Evolutionary conservation across 2,113 vertebrate species (phyloP).

Genomic region (Crocuta crocuta): DNA sequence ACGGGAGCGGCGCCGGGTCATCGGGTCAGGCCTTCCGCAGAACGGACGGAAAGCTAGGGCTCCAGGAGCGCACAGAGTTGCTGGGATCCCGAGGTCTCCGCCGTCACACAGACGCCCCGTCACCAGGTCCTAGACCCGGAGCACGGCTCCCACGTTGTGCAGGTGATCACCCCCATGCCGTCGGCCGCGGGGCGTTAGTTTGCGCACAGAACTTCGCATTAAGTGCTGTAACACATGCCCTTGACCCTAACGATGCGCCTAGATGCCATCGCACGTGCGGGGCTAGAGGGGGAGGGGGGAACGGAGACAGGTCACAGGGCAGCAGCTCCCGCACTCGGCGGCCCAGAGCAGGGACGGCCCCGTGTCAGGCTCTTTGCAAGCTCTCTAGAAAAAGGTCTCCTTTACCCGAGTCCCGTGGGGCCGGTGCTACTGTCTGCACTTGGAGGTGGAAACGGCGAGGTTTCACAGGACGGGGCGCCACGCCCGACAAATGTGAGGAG

Average conservation of each 20-base stretch:
- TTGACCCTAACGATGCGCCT: accelerated
- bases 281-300: too few relatives aligned
- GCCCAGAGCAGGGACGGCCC: accelerated
- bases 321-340: accelerated
- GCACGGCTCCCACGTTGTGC: accelerated
- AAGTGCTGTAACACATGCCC: accelerated
- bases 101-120: accelerated
- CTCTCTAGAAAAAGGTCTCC: accelerated
- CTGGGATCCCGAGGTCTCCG: neutral
- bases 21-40: accelerated
- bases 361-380: accelerated
- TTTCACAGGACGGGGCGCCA: accelerated
- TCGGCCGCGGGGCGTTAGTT: accelerated
- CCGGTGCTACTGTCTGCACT: accelerated
- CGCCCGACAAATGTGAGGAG: too few relatives aligned
- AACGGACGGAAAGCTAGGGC: neutral
- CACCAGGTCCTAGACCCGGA: accelerated
- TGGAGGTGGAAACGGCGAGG: neutral
- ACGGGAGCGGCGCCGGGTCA: accelerated
- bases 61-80: accelerated
- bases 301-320: too few relatives aligned
- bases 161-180: accelerated
- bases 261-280: accelerated
- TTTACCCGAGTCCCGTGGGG: accelerated
- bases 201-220: accelerated